These are phyloP conservation scores for Hafferia zeledoni DNA, from an alignment of 2,797 vertebrate genomes.

Conservation along the genomic window DNA sequence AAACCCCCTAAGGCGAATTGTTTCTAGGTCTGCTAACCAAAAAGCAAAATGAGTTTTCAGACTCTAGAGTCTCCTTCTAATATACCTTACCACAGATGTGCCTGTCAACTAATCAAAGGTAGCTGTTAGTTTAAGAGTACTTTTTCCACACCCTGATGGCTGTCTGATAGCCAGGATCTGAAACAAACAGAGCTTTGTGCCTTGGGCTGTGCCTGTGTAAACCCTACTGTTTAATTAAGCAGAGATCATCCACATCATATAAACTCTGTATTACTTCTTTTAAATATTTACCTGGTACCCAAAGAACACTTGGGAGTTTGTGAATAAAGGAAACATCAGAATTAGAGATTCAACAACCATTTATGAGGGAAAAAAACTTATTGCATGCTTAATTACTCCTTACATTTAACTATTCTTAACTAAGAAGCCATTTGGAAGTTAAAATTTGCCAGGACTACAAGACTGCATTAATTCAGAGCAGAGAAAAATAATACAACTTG, in stretches of 20 bases:
- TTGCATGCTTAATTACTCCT: background rate
- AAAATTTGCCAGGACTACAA: background rate
- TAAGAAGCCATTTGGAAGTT: background rate
- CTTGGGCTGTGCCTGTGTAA: background rate
- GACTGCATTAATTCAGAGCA: background rate
- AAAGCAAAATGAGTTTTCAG: background rate
- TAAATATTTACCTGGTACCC: background rate
- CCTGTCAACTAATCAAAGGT: background rate
- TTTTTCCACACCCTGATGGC: background rate
- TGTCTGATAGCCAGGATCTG: background rate
- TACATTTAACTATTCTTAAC: background rate
- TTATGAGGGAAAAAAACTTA: background rate
- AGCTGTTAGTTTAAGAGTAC: background rate
- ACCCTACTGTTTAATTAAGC: constrained; percentile 4
- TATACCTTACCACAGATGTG: background rate
- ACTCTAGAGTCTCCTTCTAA: background rate
- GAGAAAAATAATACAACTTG: background rate
- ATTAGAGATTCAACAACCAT: background rate
- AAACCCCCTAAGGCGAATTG: background rate
- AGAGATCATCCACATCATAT: background rate
- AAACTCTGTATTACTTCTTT: background rate
- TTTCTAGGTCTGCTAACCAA: background rate
- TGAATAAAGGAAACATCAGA: background rate
- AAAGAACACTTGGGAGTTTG: background rate
- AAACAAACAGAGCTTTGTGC: background rate